Evolutionary conservation across 2,797 vertebrate genomes (phyloP).

Genomic region (Rhyacichthys aspro): DNA sequence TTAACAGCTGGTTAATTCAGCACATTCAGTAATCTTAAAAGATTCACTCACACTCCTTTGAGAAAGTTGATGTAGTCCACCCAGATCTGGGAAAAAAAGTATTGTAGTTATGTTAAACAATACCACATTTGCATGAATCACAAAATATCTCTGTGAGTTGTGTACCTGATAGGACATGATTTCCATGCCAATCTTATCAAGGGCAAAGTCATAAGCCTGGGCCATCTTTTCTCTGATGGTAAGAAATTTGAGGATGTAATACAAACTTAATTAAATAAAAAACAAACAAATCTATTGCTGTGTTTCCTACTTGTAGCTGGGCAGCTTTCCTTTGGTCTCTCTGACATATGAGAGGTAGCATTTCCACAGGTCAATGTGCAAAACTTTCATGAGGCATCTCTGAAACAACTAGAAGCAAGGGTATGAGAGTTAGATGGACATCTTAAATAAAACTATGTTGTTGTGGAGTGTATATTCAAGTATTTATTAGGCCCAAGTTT

Average conservation of each 20-base stretch:
- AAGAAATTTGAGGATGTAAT: conserved; percentile 4
- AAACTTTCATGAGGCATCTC: conserved; percentile 99
- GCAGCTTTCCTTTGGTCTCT: conserved; percentile 99
- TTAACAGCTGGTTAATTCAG: not conserved
- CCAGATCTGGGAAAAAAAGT: conserved; percentile 87
- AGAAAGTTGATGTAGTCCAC: conserved; percentile 99
- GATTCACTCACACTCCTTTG: conserved; percentile 96
- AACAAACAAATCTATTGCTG: not conserved
- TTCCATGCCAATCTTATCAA: conserved; percentile 99
- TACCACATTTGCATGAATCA: too few relatives aligned
- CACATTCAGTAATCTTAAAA: not conserved
- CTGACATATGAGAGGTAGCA: conserved; percentile 99
- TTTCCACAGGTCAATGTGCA: conserved; percentile 99
- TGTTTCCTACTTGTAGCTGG: conserved; percentile 98
- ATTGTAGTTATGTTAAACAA: conserved; percentile 1
- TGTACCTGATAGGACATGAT: conserved; percentile 99
- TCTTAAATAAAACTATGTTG: too few relatives aligned
- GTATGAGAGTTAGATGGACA: not conserved
- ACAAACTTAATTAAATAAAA: not conserved
- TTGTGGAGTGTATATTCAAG: not conserved
- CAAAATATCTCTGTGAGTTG: not conserved
- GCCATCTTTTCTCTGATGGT: conserved; percentile 97
- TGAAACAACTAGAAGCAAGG: conserved; percentile 90
- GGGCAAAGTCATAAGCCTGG: conserved; percentile 98
- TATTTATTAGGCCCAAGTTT: too few relatives aligned